Percentiles rank a stretch among this genome's conserved stretches.
These are phyloP conservation scores for Biston betularia DNA, from an alignment of 2,888 invertebrate species.

Conservation along the genomic window DNA sequence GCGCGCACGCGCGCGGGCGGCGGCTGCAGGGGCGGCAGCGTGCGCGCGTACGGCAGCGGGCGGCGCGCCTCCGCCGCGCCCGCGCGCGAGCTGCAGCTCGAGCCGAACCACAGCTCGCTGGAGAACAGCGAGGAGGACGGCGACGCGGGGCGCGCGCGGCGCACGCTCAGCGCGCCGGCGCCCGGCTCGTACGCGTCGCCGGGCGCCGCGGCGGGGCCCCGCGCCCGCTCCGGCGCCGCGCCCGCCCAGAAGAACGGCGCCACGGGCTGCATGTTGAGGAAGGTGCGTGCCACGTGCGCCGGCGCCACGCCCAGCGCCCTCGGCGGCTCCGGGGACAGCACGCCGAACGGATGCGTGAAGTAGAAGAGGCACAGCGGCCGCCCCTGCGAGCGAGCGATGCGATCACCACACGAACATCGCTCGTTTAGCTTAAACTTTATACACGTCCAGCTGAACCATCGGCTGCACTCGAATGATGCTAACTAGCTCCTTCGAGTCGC, in stretches of 20 bases:
- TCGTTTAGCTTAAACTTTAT: too few species aligned
- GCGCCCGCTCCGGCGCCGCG: constrained; percentile 41
- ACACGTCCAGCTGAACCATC: too few species aligned
- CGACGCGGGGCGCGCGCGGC: constrained; percentile 59
- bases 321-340: constrained; percentile 81
- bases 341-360: constrained; percentile 85
- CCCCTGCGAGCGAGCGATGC: constrained; percentile 55
- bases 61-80: constrained; percentile 52
- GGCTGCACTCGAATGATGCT: too few species aligned
- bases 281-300: constrained; percentile 61
- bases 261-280: constrained; percentile 67
- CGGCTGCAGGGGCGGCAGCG: constrained; percentile 70
- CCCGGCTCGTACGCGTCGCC: constrained; percentile 42
- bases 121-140: constrained; percentile 67
- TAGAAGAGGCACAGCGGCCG: constrained; percentile 85
- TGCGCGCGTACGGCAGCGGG: constrained; percentile 60
- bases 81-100: constrained; percentile 58
- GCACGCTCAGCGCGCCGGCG: constrained; percentile 39
- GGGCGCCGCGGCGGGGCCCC: constrained; percentile 16
- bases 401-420: too few species aligned
- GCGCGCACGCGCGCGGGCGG: constrained; percentile 57
- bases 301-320: constrained; percentile 54
- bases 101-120: constrained; percentile 65
- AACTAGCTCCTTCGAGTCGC: too few species aligned
- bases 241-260: constrained; percentile 59